Evolutionary conservation across 2,797 vertebrate genomes (phyloP).

Genomic region (Hydrocynus forskahlii): DNA sequence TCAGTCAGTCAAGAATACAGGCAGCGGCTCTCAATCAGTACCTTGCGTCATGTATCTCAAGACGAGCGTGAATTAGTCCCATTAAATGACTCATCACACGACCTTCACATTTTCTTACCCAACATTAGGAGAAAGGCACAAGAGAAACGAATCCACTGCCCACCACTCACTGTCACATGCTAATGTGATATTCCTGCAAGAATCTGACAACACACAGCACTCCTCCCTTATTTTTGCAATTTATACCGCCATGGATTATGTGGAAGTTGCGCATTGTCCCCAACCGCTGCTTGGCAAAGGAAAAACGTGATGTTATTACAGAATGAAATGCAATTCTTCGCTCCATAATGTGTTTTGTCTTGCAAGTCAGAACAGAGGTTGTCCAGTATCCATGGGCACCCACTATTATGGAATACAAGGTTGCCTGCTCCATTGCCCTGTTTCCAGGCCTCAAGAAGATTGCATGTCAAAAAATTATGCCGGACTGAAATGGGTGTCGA

Average conservation of each 20-base stretch:
- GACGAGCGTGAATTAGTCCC: conserved; percentile 35
- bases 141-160: conserved; percentile 33
- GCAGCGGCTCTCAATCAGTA: conserved; percentile 23
- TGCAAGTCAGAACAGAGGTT: conserved; percentile 60
- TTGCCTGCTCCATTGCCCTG: conserved; percentile 54
- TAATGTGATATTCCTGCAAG: conserved; percentile 13
- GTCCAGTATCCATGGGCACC: conserved; percentile 54
- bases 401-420: conserved; percentile 62
- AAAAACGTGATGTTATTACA: conserved; percentile 61
- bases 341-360: conserved; percentile 66
- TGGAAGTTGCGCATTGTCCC: conserved; percentile 59
- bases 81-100: conserved; percentile 42
- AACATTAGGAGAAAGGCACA: neutral
- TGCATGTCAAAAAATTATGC: conserved; percentile 71
- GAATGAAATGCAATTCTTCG: conserved; percentile 67
- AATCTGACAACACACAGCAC: conserved; percentile 25
- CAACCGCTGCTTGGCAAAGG: conserved; percentile 53
- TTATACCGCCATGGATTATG: conserved; percentile 54
- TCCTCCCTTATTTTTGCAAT: conserved; percentile 43
- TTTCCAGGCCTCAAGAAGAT: conserved; percentile 58
- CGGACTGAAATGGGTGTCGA: conserved; percentile 66
- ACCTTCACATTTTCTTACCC: conserved; percentile 39
- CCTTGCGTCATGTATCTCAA: conserved; percentile 29
- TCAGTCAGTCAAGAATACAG: conserved; percentile 41
- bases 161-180: conserved; percentile 5